Evolutionary conservation across 2,888 invertebrate genomes (phyloP).

Genomic region (Hydropsyche betteni): DNA sequence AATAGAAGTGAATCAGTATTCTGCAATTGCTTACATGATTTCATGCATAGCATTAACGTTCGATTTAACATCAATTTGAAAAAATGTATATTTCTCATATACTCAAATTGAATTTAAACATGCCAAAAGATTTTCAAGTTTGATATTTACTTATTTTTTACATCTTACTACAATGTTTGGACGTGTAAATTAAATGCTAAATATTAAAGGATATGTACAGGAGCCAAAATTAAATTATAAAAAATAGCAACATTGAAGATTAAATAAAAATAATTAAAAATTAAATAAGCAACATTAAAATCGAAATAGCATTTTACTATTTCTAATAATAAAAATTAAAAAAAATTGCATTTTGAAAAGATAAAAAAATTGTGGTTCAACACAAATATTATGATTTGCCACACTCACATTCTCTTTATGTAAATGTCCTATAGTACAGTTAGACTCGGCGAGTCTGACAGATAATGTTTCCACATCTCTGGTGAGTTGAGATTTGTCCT

Average conservation of each 20-base stretch:
- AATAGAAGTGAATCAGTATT: no score
- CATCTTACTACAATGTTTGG: slow-evolving; percentile 37
- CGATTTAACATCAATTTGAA: no score
- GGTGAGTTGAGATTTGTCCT: slow-evolving; percentile 86
- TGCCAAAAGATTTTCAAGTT: no score
- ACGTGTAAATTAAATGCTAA: slow-evolving; percentile 31
- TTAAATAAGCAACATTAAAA: background rate
- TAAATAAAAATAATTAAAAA: background rate
- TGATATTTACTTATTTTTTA: background rate
- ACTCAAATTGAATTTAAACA: no score
- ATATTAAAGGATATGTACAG: slow-evolving; percentile 1
- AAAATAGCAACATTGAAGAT: no score
- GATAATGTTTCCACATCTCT: slow-evolving; percentile 88
- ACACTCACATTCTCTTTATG: slow-evolving; percentile 84
- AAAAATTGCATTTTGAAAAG: background rate
- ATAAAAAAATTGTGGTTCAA: background rate
- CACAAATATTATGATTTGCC: background rate
- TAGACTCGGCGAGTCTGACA: slow-evolving; percentile 84
- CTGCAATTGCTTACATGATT: no score
- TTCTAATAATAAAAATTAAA: background rate
- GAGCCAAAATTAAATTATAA: no score
- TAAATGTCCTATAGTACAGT: slow-evolving; percentile 82
- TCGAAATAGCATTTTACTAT: background rate
- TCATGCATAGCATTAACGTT: no score
- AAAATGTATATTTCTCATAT: no score